Conservation (phyloP, 1,140 invertebrate species). For the Penaeus indicus region DNA sequence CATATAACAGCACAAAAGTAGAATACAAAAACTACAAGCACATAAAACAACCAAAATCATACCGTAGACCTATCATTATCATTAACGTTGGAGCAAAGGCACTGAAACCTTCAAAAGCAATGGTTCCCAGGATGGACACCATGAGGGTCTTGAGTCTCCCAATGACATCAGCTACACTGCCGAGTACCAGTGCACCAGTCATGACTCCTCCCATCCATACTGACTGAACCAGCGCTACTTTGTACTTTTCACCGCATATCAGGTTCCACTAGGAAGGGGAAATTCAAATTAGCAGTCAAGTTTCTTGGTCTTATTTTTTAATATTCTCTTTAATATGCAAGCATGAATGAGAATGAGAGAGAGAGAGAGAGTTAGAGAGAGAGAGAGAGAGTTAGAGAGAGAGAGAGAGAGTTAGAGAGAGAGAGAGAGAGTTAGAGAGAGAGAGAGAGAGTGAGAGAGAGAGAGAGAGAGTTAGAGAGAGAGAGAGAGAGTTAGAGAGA, state of each 20-base stretch:
- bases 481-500: too few relatives aligned
- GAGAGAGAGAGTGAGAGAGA: too few relatives aligned
- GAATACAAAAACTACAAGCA: background rate
- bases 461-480: too few relatives aligned
- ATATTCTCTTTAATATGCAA: too few relatives aligned
- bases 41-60: background rate
- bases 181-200: slow-evolving; percentile 58
- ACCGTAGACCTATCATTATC: slow-evolving; percentile 44
- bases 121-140: slow-evolving; percentile 48
- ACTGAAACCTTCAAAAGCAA: slow-evolving; percentile 62
- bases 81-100: slow-evolving; percentile 54
- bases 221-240: slow-evolving; percentile 63
- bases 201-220: slow-evolving; percentile 64
- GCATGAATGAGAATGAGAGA: too few relatives aligned
- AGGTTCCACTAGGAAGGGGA: slow-evolving; percentile 57
- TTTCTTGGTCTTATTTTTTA: too few relatives aligned
- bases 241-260: slow-evolving; percentile 62
- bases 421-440: too few relatives aligned
- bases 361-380: too few relatives aligned
- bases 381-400: too few relatives aligned
- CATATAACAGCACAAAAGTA: background rate
- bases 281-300: background rate
- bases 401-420: too few relatives aligned
- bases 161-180: slow-evolving; percentile 54
- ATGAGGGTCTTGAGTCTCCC: slow-evolving; percentile 59